Base-by-base conservation (phyloP, 2,797 vertebrate species). In the Clamator glandarius region DNA sequence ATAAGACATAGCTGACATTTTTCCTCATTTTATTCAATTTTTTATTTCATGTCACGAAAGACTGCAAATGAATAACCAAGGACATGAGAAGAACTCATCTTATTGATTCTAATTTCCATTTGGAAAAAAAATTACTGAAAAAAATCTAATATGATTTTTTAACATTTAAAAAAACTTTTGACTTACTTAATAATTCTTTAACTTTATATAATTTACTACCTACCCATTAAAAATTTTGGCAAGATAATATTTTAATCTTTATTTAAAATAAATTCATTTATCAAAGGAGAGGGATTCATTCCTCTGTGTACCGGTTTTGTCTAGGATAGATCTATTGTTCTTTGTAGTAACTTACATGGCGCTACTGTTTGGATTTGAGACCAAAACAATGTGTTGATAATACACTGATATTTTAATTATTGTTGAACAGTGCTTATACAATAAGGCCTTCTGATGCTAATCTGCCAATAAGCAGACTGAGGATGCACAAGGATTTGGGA, bases 1-100 rank as follows among this genome's bases (percentile, higher is more conserved):
- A 79, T 76, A 95, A 93, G 21, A 15, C 84, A 94, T 89, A 64
- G 89, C 68, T 87, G 68, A 87, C 6, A 64, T 89, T 94, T 93
- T 92, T 46, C 41, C n/a, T 9, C 64, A 18, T 90, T 94, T 92
- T 85, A 87, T 80, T 94, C 42, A 64, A 77, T 94, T 93, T 87
- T 42, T 93, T 87, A 79, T 21, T 92, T 87, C 58, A 12, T 90
- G 84, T 91, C 77, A 73, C 44, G 61, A 89, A 70, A 74, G 21
- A 42, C 28, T 87, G 68, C 11, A 95, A 91, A 93, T 81, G 35
- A 95, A 74, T 87, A 90, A 81, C 84, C 63, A 48, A 70, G 89
- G 57, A 4, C 15, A 36, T 82, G 87, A 92, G 67, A 87, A 86
- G 84, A 93, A 64, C 50, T 77, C 15, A 48, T 24, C 19, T 84